These are phyloP conservation scores for Falco biarmicus DNA, from an alignment of 2,797 vertebrate genomes.

Conservation along the genomic window DNA sequence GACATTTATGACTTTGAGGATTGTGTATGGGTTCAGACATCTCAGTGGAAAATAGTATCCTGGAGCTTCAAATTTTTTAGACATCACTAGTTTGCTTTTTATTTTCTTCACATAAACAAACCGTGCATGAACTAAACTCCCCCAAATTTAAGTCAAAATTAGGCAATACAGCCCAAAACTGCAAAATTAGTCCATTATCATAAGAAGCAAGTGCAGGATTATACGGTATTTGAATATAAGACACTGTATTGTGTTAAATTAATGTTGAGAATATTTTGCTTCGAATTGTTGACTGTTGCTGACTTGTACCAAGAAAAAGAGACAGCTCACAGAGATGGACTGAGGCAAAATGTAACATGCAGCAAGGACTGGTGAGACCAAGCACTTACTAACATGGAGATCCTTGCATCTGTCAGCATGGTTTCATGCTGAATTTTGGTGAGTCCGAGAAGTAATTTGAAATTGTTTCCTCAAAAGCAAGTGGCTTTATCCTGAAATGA, in stretches of 20 bases:
- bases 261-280: neutral
- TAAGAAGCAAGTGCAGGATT: neutral
- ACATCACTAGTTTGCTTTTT: neutral
- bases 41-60: neutral
- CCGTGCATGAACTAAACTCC: rapidly evolving
- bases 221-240: neutral
- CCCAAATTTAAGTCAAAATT: neutral
- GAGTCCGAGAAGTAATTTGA: neutral
- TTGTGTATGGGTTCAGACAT: neutral
- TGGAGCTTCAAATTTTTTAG: neutral
- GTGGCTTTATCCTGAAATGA: neutral
- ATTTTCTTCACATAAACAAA: neutral
- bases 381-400: neutral
- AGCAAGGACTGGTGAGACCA: neutral
- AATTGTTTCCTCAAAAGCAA: neutral
- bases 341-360: neutral
- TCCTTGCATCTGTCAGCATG: neutral
- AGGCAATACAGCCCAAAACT: neutral
- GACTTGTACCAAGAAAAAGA: neutral
- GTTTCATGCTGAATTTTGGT: neutral
- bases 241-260: neutral
- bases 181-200: neutral
- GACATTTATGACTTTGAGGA: neutral
- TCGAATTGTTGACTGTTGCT: neutral
- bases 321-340: neutral